These are phyloP conservation scores for Agonum fuliginosum DNA, from an alignment of 2,888 invertebrate genomes.

Conservation along the genomic window DNA sequence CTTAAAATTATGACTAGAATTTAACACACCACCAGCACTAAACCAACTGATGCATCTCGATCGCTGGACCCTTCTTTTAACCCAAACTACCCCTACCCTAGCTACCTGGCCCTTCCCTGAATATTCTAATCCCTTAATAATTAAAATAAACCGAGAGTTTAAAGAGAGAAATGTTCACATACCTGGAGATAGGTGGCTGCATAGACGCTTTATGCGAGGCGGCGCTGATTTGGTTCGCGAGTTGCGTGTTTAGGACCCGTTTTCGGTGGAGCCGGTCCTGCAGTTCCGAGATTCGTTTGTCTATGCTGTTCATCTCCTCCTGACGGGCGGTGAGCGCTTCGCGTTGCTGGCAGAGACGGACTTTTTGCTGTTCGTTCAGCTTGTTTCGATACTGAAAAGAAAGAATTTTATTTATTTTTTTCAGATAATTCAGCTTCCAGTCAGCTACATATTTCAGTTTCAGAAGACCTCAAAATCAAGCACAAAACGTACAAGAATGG, in stretches of 20 bases:
- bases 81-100: background rate
- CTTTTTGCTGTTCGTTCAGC: slow-evolving; percentile 95
- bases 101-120: background rate
- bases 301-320: slow-evolving; percentile 94
- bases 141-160: too few relatives aligned
- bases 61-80: background rate
- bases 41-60: background rate
- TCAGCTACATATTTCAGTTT: too few relatives aligned
- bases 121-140: background rate
- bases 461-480: too few relatives aligned
- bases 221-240: slow-evolving; percentile 77
- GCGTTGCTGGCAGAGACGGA: slow-evolving; percentile 90
- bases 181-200: slow-evolving; percentile 63
- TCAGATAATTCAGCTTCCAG: too few relatives aligned
- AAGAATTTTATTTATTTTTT: too few relatives aligned
- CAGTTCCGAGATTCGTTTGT: slow-evolving; percentile 94
- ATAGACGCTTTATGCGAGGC: slow-evolving; percentile 72
- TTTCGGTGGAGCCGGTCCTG: slow-evolving; percentile 94
- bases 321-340: slow-evolving; percentile 91
- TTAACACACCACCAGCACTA: background rate
- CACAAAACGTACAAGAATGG: too few relatives aligned
- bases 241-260: slow-evolving; percentile 86
- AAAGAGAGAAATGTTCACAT: background rate
- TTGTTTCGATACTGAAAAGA: slow-evolving; percentile 95
- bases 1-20: background rate